phyloP scores from a whole-genome alignment of 2,797 vertebrate species.

The Uromys caudimaculatus region DNA sequence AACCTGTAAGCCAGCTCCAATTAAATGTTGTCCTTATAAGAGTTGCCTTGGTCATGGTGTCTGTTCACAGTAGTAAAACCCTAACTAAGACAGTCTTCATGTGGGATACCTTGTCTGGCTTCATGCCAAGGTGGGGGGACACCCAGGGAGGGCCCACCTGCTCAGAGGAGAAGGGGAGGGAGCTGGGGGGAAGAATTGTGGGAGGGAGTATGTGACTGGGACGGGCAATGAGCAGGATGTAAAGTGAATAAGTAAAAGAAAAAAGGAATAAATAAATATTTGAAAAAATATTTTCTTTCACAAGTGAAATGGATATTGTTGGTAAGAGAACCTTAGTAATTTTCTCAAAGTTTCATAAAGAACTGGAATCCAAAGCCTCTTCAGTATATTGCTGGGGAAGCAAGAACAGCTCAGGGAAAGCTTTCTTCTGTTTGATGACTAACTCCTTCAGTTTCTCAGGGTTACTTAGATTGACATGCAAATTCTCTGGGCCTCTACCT shows the following conservation, averaged over 20 bases:
- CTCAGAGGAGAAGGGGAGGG: neutral
- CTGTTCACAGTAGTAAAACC: too few relatives aligned
- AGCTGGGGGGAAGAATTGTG: neutral
- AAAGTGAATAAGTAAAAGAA: neutral
- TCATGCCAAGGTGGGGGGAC: neutral
- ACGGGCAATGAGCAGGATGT: neutral
- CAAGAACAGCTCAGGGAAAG: neutral
- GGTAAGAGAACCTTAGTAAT: constrained; percentile 9
- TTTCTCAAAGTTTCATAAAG: neutral
- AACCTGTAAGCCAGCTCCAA: too few relatives aligned
- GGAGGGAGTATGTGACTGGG: neutral
- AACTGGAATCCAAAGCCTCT: neutral
- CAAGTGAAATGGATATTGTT: neutral
- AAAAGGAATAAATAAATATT: neutral
- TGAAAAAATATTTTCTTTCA: neutral
- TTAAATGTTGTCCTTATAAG: too few relatives aligned
- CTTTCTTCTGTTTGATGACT: neutral
- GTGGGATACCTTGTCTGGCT: neutral
- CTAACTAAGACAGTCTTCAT: neutral
- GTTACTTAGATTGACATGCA: neutral
- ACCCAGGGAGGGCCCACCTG: neutral
- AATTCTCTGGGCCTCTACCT: neutral
- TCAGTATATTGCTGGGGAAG: neutral
- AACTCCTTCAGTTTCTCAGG: neutral
- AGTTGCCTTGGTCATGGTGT: too few relatives aligned